Evolutionary conservation across 2,888 invertebrate genomes (phyloP).

Genomic region (Vannuccia rotundouncinata): DNA sequence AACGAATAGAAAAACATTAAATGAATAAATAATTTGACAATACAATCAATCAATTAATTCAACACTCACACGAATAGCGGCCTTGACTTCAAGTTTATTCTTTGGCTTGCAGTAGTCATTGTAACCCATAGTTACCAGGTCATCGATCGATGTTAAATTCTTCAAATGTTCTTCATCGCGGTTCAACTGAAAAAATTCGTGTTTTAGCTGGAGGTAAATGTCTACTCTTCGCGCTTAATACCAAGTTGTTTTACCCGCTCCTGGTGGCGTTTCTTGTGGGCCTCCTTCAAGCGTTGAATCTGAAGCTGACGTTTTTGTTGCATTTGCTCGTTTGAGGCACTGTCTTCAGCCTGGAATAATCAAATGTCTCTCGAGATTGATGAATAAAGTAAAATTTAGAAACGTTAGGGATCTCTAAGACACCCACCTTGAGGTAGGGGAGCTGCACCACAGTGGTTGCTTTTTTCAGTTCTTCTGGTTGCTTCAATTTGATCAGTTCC

Average conservation of each 20-base stretch:
- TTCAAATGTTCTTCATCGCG: background rate
- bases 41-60: background rate
- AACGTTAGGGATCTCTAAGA: too few relatives aligned
- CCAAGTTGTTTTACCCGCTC: too few relatives aligned
- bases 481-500: background rate
- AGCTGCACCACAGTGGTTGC: background rate
- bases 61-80: background rate
- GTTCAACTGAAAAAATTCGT: background rate
- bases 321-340: slow-evolving; percentile 59
- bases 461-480: background rate
- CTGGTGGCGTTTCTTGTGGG: slow-evolving; percentile 77
- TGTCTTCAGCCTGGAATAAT: slow-evolving; percentile 44
- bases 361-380: too few relatives aligned
- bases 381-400: too few relatives aligned
- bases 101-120: background rate
- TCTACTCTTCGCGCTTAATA: too few relatives aligned
- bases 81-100: background rate
- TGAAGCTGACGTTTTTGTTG: slow-evolving; percentile 78
- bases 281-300: slow-evolving; percentile 74
- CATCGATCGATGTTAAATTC: background rate
- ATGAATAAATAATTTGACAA: background rate
- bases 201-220: too few relatives aligned
- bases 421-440: background rate
- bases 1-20: background rate
- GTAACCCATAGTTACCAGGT: background rate